Evolutionary conservation across 2,113 vertebrate genomes (phyloP).

Genomic region (Hylia prasina): DNA sequence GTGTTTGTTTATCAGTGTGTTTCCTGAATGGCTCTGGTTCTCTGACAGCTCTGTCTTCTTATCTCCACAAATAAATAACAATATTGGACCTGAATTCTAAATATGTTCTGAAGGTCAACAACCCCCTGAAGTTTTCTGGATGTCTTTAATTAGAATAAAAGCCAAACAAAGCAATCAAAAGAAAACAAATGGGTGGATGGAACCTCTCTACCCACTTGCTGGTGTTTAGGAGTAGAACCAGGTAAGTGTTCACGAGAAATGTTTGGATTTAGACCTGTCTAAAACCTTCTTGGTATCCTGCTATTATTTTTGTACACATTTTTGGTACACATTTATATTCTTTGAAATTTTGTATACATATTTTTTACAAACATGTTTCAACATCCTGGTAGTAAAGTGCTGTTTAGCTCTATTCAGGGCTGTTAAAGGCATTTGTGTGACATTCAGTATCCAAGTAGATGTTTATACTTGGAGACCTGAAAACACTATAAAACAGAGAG

Average conservation of each 20-base stretch:
- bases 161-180: background rate
- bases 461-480: background rate
- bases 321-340: background rate
- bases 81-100: background rate
- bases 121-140: background rate
- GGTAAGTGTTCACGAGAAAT: background rate
- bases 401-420: background rate
- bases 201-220: background rate
- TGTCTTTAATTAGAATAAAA: background rate
- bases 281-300: background rate
- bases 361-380: background rate
- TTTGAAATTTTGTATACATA: background rate
- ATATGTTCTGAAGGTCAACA: background rate
- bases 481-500: background rate
- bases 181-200: background rate
- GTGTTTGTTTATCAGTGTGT: background rate
- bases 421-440: background rate
- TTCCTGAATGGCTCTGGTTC: background rate
- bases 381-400: background rate
- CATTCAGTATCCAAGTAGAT: background rate
- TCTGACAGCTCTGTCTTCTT: background rate
- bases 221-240: background rate
- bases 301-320: background rate
- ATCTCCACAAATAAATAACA: background rate
- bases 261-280: background rate